phyloP scores from a whole-genome alignment of 1,140 invertebrate species.

The Drosophila pectinifera region DNA sequence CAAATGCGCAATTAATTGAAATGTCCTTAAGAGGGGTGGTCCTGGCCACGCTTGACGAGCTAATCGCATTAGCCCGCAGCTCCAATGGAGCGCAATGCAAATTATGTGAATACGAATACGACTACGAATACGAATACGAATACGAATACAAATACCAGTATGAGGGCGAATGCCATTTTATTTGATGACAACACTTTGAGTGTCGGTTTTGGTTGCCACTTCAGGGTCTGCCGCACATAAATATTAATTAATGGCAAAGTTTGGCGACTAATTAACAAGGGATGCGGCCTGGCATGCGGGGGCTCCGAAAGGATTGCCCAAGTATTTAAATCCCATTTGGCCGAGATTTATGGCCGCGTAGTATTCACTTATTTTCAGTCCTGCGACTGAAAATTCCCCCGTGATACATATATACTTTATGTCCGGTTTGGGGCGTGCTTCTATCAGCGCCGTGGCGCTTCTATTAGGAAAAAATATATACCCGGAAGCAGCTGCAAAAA shows the following conservation, averaged over 20 bases:
- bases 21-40: conserved; percentile 22
- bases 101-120: conserved; percentile 35
- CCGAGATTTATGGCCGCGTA: conserved; percentile 40
- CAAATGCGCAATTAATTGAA: conserved; percentile 78
- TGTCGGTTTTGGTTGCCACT: conserved; percentile 25
- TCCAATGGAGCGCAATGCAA: conserved; percentile 55
- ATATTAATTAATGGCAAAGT: conserved; percentile 63
- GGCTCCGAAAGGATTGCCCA: conserved; percentile 2
- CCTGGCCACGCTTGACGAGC: conserved; percentile 22
- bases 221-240: conserved; percentile 38
- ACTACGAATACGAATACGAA: conserved; percentile 32
- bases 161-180: conserved; percentile 37
- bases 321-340: conserved; percentile 47
- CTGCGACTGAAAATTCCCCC: conserved; percentile 25
- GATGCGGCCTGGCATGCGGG: conserved; percentile 21
- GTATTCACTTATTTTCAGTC: conserved; percentile 19
- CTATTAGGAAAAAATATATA: conserved; percentile 2
- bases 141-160: conserved; percentile 40
- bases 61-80: conserved; percentile 70
- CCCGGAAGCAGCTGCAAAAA: conserved; percentile 48
- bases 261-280: conserved; percentile 54
- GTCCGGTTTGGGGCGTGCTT: conserved; percentile 37
- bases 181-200: conserved; percentile 46
- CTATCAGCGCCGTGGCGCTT: conserved; percentile 17
- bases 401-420: conserved; percentile 15